These are phyloP conservation scores for Protobothrops mucrosquamatus DNA, from an alignment of 2,113 vertebrate genomes.

Conservation along the genomic window DNA sequence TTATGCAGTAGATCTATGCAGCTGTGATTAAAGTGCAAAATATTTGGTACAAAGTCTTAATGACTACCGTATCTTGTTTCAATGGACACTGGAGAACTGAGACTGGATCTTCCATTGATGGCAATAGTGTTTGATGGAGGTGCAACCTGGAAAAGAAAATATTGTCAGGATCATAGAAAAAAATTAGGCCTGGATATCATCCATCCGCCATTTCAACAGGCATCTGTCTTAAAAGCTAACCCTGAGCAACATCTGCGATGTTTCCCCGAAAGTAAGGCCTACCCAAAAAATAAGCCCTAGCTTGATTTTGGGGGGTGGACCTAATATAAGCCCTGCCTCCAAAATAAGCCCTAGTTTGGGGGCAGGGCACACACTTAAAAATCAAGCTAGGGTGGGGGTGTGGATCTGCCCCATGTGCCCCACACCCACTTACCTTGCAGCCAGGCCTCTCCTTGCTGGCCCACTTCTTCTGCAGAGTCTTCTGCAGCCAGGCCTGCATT, in stretches of 20 bases:
- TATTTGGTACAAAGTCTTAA: constrained; percentile 41
- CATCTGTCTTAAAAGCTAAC: neutral
- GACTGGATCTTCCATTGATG: constrained; percentile 70
- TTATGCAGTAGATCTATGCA: constrained; percentile 39
- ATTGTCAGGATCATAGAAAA: constrained; percentile 11
- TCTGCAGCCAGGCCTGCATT: too few relatives aligned
- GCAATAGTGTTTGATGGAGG: constrained; percentile 70
- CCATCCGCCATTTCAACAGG: constrained; percentile 11
- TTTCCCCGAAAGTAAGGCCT: too few relatives aligned
- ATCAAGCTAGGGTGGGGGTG: too few relatives aligned
- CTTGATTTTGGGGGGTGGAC: too few relatives aligned
- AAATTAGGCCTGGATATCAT: constrained; percentile 33
- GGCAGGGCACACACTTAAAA: too few relatives aligned
- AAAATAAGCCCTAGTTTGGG: too few relatives aligned
- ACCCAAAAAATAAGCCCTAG: too few relatives aligned
- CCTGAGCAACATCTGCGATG: neutral
- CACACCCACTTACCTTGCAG: too few relatives aligned
- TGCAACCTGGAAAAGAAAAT: constrained; percentile 64
- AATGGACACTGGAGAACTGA: constrained; percentile 54
- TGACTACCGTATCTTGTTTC: constrained; percentile 63
- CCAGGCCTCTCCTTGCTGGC: too few relatives aligned
- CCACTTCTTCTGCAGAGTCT: too few relatives aligned
- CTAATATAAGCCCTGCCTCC: too few relatives aligned
- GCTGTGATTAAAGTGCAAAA: constrained; percentile 56
- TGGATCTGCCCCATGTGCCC: too few relatives aligned